Evolutionary conservation across 2,888 invertebrate genomes (phyloP).

Genomic region (Uloborus plumipes): DNA sequence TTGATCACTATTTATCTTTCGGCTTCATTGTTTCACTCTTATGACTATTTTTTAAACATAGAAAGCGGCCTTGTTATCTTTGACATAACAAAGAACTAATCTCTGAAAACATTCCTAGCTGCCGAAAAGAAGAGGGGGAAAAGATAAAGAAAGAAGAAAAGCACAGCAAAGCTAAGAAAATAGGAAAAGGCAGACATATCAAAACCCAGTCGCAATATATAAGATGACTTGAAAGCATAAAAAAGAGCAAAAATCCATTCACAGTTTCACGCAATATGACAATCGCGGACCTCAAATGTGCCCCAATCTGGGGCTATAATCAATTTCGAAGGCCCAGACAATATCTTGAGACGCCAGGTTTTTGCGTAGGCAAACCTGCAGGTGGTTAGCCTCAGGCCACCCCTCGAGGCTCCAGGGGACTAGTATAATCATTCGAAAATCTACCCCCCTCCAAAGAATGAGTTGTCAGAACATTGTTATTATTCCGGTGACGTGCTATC

Average conservation of each 20-base stretch:
- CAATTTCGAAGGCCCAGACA: conserved; percentile 16
- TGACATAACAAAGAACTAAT: too few relatives aligned
- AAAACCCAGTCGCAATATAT: too few relatives aligned
- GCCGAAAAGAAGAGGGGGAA: too few relatives aligned
- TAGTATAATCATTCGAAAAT: conserved; percentile 1
- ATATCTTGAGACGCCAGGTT: not conserved
- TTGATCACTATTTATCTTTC: too few relatives aligned
- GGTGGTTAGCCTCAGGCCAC: conserved; percentile 15
- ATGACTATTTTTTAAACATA: too few relatives aligned
- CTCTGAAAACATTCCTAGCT: too few relatives aligned
- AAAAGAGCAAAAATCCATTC: not conserved
- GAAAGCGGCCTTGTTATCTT: too few relatives aligned
- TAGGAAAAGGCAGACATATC: too few relatives aligned
- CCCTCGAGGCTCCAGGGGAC: not conserved
- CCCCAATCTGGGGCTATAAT: conserved; percentile 31
- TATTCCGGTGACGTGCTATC: conserved; percentile 51
- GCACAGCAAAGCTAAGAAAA: too few relatives aligned
- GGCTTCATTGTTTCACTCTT: too few relatives aligned
- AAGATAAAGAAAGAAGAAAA: too few relatives aligned
- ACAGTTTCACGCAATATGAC: conserved; percentile 18
- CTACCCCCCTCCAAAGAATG: conserved; percentile 19
- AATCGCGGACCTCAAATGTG: conserved; percentile 1
- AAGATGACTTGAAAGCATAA: too few relatives aligned
- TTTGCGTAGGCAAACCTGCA: conserved; percentile 6
- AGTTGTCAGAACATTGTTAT: conserved; percentile 56